A percentile compares a stretch with the other conserved stretches of the same genome.
Evolutionary conservation across 2,113 vertebrate species (phyloP).

Genomic region (Diphyllodes magnificus): DNA sequence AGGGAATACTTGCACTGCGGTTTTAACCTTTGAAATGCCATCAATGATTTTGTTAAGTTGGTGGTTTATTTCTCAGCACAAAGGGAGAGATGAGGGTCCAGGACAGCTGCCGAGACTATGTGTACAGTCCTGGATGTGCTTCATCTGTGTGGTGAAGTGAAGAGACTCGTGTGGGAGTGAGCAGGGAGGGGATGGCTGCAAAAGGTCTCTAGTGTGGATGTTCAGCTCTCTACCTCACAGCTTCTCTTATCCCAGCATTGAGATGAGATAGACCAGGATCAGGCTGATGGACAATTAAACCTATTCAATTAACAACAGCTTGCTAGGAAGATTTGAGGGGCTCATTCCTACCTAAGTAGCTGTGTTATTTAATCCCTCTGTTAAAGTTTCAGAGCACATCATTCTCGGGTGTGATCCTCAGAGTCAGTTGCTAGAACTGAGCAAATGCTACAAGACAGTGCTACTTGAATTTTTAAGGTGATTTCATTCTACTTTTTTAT

Average conservation of each 20-base stretch:
- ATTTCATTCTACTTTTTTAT: neutral
- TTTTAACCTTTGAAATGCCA: constrained; percentile 51
- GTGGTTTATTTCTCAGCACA: neutral
- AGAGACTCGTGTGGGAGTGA: neutral
- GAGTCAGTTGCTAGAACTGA: neutral
- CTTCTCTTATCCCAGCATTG: neutral
- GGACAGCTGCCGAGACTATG: neutral
- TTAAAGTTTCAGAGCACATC: neutral
- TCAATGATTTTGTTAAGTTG: neutral
- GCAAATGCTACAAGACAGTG: neutral
- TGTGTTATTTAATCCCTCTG: neutral
- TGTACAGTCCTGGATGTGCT: neutral
- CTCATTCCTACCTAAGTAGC: neutral
- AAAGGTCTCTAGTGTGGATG: neutral
- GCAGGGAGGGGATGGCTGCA: neutral
- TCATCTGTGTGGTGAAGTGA: neutral
- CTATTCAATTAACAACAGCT: neutral
- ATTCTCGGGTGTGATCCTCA: neutral
- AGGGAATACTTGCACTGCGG: neutral
- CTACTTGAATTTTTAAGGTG: neutral
- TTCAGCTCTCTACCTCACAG: neutral
- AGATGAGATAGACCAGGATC: neutral
- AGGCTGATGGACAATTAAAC: neutral
- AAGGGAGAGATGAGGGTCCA: neutral
- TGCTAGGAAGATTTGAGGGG: neutral